These are phyloP conservation scores for Plagodis dolabraria DNA, from an alignment of 2,888 invertebrate genomes.

Conservation along the genomic window DNA sequence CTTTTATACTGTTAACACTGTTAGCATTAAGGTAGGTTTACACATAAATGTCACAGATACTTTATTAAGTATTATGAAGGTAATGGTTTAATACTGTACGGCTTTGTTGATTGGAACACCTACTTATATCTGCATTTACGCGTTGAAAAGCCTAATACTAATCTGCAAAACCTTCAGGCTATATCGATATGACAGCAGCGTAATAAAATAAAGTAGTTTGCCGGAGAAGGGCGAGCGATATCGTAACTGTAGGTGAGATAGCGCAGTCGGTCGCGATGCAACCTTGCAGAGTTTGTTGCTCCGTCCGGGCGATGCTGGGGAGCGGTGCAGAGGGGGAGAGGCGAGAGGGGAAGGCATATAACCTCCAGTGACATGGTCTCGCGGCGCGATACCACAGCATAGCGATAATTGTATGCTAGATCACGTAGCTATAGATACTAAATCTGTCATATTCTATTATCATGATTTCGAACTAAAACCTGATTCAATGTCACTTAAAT, in stretches of 20 bases:
- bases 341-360: conserved; percentile 45
- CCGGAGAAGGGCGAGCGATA: conserved; percentile 80
- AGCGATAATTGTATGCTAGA: conserved; percentile 40
- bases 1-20: too few species aligned
- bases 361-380: conserved; percentile 72
- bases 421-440: conserved; percentile 10
- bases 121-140: not conserved
- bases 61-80: not conserved
- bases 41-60: too few species aligned
- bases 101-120: not conserved
- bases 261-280: conserved; percentile 71
- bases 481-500: too few species aligned
- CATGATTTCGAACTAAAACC: conserved; percentile 1
- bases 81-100: not conserved
- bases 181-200: conserved; percentile 69
- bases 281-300: conserved; percentile 84
- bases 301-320: conserved; percentile 51
- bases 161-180: conserved; percentile 64
- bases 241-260: conserved; percentile 65
- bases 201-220: conserved; percentile 78
- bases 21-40: too few species aligned
- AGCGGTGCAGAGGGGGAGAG: conserved; percentile 36
- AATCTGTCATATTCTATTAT: conserved; percentile 6
- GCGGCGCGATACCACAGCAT: conserved; percentile 52
- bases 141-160: conserved; percentile 26